Conservation (phyloP, 2,113 vertebrate species). For the Eretmochelys imbricata region DNA sequence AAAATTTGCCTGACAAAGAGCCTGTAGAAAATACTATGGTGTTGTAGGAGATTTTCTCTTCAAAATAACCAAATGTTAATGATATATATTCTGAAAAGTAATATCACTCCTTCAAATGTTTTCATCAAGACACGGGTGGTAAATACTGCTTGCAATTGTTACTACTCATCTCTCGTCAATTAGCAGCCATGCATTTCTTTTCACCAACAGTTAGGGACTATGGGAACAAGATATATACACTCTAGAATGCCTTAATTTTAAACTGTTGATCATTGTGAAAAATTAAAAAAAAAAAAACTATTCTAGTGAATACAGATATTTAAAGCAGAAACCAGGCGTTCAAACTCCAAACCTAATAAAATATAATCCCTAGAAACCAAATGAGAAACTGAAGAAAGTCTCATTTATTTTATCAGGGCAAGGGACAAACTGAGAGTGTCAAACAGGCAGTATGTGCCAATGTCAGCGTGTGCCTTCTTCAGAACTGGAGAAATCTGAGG, state of each 20-base stretch:
- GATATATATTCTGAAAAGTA: slow-evolving; percentile 23
- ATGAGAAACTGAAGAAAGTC: neutral
- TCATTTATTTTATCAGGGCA: neutral
- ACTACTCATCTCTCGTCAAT: slow-evolving; percentile 1
- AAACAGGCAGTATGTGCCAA: neutral
- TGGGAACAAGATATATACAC: neutral
- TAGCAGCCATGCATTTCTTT: neutral
- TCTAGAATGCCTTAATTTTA: neutral
- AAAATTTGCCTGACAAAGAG: slow-evolving; percentile 41
- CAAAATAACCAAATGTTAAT: slow-evolving; percentile 24
- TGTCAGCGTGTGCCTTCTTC: neutral
- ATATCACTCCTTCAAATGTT: neutral
- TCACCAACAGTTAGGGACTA: neutral
- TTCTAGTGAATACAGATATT: neutral
- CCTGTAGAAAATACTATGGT: slow-evolving; percentile 41
- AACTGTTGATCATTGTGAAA: neutral
- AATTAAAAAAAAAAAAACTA: neutral
- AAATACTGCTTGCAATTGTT: slow-evolving; percentile 28
- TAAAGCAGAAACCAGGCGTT: neutral
- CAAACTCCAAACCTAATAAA: neutral
- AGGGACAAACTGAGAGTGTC: neutral
- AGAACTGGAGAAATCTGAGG: neutral
- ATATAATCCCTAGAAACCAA: neutral
- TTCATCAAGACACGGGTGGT: neutral
- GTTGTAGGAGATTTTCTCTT: slow-evolving; percentile 49